A percentile compares a stretch with the other conserved stretches of the same genome.
Conservation (phyloP, 1,140 invertebrate genomes). For the Solenopsis invicta region DNA sequence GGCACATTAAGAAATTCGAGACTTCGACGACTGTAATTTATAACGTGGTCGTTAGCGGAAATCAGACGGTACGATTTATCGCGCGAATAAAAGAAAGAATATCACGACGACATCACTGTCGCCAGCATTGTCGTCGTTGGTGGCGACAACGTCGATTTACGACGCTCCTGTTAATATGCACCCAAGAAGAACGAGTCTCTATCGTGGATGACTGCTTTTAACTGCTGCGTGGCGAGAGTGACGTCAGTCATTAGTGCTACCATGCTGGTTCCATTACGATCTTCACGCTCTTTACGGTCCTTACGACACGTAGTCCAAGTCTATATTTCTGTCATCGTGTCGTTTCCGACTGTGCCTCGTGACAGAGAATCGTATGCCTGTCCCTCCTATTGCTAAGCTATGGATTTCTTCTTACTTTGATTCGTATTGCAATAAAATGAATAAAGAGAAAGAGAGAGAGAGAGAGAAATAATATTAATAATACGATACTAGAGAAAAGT, state of each 20-base stretch:
- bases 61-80: constrained; percentile 73
- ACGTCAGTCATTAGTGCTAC: constrained; percentile 49
- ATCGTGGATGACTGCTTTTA: constrained; percentile 61
- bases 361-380: neutral
- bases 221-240: constrained; percentile 26
- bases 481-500: neutral
- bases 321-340: constrained; percentile 2
- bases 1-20: constrained; percentile 8
- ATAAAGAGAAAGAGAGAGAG: neutral
- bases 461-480: neutral
- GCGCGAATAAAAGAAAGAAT: constrained; percentile 47
- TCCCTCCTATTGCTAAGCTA: neutral
- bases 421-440: neutral
- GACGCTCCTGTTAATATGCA: constrained; percentile 55
- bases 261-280: constrained; percentile 53
- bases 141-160: constrained; percentile 63
- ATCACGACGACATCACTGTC: constrained; percentile 4
- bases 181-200: constrained; percentile 41
- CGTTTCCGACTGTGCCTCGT: neutral
- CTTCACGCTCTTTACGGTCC: constrained; percentile 46
- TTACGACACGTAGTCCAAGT: neutral
- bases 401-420: neutral
- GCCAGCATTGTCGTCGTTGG: neutral
- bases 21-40: neutral
- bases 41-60: neutral